Conservation (phyloP, 2,888 invertebrate species). For the Meta bourneti region DNA sequence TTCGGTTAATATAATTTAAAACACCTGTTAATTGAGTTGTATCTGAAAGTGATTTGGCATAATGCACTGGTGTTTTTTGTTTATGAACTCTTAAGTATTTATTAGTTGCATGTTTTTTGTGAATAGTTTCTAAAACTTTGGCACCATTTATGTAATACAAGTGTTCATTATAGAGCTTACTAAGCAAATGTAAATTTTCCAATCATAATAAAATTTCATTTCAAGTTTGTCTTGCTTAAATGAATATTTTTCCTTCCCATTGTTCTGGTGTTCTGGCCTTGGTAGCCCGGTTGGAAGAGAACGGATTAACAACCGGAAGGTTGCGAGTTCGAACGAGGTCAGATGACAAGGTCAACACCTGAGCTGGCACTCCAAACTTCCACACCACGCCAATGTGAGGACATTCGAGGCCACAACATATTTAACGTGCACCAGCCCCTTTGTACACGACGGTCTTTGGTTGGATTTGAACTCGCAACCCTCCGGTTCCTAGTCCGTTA, state of each 20-base stretch:
- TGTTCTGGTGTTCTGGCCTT: no score
- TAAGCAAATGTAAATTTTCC: constrained; percentile 31
- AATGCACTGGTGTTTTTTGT: neutral
- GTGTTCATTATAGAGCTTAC: constrained; percentile 35
- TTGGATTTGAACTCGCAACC: no score
- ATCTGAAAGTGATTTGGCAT: neutral
- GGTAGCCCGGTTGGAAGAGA: no score
- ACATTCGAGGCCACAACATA: no score
- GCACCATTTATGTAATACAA: constrained; percentile 5
- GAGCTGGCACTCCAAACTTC: no score
- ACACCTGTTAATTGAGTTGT: neutral
- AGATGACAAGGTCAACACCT: no score
- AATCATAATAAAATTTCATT: constrained; percentile 39
- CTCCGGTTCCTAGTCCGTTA: no score
- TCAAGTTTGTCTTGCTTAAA: neutral
- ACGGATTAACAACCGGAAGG: no score
- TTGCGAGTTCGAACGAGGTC: no score
- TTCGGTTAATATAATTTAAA: neutral
- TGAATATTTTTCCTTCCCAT: neutral
- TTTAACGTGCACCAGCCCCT: no score
- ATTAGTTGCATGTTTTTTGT: constrained; percentile 5
- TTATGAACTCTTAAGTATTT: neutral
- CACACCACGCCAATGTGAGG: no score
- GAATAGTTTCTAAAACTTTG: neutral
- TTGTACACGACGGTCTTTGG: no score